Percentiles rank a stretch among this genome's conserved stretches.
Conservation (phyloP, 1,140 invertebrate genomes). For the Bombus terrestris region DNA sequence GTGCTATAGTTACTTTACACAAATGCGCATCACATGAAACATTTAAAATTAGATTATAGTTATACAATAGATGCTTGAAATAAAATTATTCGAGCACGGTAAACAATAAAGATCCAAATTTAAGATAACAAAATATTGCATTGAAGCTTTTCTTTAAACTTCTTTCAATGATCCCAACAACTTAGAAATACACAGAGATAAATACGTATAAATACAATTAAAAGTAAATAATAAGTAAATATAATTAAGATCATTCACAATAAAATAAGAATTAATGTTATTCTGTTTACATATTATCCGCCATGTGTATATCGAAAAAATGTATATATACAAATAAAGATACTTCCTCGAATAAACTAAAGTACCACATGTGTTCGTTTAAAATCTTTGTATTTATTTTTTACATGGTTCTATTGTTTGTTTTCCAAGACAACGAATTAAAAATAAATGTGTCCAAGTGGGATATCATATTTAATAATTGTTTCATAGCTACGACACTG, state of each 20-base stretch:
- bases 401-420: not conserved
- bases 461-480: not conserved
- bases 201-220: not conserved
- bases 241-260: not conserved
- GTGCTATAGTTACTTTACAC: not conserved
- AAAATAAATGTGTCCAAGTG: not conserved
- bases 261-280: not conserved
- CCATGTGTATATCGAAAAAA: not conserved
- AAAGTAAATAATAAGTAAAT: not conserved
- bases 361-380: no score
- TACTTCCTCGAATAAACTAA: not conserved
- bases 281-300: no score
- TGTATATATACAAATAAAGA: not conserved
- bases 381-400: not conserved
- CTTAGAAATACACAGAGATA: not conserved
- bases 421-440: no score
- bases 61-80: not conserved
- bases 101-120: not conserved
- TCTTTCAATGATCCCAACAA: not conserved
- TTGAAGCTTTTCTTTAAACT: not conserved
- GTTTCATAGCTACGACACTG: not conserved
- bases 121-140: not conserved
- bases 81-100: not conserved
- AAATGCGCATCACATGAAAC: not conserved
- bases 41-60: not conserved